These are phyloP conservation scores for Julus scandinavius DNA, from an alignment of 2,888 invertebrate species.

Conservation along the genomic window DNA sequence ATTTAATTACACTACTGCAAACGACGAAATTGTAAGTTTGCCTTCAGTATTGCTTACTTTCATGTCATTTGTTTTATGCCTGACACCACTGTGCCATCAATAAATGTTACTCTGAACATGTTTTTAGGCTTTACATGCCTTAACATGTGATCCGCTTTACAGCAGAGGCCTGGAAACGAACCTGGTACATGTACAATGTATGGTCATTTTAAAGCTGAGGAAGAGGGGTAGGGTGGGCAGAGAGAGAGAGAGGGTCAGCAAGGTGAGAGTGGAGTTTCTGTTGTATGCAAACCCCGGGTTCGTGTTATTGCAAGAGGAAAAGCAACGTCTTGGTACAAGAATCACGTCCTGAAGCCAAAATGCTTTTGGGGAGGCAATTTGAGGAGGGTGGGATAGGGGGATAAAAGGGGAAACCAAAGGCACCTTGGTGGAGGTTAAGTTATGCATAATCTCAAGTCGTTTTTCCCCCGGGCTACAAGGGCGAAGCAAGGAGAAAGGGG, in stretches of 20 bases:
- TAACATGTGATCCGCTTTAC: too few species aligned
- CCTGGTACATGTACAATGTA: neutral
- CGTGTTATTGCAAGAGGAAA: neutral
- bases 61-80: too few species aligned
- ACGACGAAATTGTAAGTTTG: too few species aligned
- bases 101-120: too few species aligned
- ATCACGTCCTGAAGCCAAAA: neutral
- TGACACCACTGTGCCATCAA: too few species aligned
- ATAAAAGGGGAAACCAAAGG: neutral
- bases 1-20: too few species aligned
- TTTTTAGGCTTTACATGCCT: too few species aligned
- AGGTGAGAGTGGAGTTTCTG: neutral
- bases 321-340: neutral
- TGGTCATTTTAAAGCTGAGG: neutral
- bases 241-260: neutral
- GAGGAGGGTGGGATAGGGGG: neutral
- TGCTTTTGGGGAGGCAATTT: neutral
- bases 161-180: too few species aligned
- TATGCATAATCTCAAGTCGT: neutral
- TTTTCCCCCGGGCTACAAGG: neutral
- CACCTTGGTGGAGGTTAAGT: conserved; percentile 10
- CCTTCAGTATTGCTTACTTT: too few species aligned
- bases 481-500: neutral
- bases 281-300: neutral
- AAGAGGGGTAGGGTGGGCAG: neutral